These are phyloP conservation scores for Crambe crambe DNA, from an alignment of 37 sponge, comb jelly and placozoan species.

Conservation along the genomic window DNA sequence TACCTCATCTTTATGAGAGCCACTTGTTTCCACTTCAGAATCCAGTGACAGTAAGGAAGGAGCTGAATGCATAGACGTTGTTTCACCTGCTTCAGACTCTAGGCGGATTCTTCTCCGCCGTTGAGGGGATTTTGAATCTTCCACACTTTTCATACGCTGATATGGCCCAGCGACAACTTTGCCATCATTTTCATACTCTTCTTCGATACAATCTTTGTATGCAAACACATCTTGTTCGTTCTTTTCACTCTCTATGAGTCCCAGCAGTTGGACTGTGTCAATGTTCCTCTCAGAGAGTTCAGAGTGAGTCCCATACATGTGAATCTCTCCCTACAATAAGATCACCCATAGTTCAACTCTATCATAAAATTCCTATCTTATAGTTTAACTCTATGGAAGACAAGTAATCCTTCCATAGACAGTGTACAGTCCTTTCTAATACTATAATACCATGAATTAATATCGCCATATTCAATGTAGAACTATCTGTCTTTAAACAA, in stretches of 20 bases:
- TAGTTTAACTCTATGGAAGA: no score
- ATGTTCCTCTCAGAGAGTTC: not conserved
- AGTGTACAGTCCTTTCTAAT: no score
- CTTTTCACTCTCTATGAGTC: slow-evolving; percentile 3
- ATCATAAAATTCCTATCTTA: no score
- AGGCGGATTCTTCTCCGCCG: not conserved
- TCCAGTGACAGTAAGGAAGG: slow-evolving; percentile 23
- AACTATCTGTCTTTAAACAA: no score
- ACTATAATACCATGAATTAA: no score
- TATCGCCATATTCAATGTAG: no score
- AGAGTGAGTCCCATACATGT: slow-evolving; percentile 4
- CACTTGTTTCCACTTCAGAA: slow-evolving; percentile 11
- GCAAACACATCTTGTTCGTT: slow-evolving; percentile 1
- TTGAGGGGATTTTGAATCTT: not conserved
- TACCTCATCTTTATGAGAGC: slow-evolving; percentile 16
- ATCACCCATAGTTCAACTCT: no score
- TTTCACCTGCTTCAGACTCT: not conserved
- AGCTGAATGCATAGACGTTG: slow-evolving; percentile 9
- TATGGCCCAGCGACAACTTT: not conserved
- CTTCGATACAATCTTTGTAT: not conserved
- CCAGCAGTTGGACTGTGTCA: slow-evolving; percentile 10
- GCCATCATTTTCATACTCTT: not conserved
- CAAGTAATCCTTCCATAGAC: no score
- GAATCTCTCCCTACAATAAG: not conserved
- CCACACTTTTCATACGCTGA: not conserved